A percentile compares a stretch with the other conserved stretches of the same genome.
These are phyloP conservation scores for Eupithecia pulchellata DNA, from an alignment of 2,888 invertebrate species.

Conservation along the genomic window DNA sequence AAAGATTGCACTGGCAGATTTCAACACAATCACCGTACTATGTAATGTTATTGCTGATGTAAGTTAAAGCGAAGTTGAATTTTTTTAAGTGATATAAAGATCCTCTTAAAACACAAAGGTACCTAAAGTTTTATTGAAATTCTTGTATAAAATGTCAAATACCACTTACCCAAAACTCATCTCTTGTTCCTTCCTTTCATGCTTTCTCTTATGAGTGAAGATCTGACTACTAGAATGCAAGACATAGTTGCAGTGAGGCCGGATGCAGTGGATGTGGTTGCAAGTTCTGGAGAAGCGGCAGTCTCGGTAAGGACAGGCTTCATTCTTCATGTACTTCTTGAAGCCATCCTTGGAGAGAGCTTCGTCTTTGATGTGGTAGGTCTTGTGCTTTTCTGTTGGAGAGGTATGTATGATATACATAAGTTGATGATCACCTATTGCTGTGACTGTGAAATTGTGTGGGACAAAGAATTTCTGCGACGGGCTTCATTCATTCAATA, in stretches of 20 bases:
- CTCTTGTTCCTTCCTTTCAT: slow-evolving; percentile 97
- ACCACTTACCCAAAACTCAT: slow-evolving; percentile 92
- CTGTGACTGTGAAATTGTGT: not conserved
- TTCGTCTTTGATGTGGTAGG: slow-evolving; percentile 98
- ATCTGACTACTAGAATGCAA: slow-evolving; percentile 98
- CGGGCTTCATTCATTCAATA: not conserved
- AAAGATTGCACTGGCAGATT: too few species aligned
- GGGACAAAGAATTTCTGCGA: not conserved
- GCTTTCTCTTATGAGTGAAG: slow-evolving; percentile 98
- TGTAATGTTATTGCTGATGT: too few species aligned
- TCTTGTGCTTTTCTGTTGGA: slow-evolving; percentile 97
- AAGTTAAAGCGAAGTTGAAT: too few species aligned
- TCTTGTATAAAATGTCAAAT: not conserved
- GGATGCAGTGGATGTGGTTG: slow-evolving; percentile 99
- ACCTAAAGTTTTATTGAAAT: not conserved
- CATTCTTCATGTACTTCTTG: slow-evolving; percentile 99
- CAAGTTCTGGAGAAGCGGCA: slow-evolving; percentile 97
- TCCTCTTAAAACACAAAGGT: too few species aligned
- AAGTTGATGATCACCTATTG: too few species aligned
- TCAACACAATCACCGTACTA: too few species aligned
- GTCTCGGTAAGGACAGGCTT: slow-evolving; percentile 95
- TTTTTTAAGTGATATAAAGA: too few species aligned
- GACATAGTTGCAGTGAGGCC: slow-evolving; percentile 97
- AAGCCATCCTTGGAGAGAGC: slow-evolving; percentile 97
- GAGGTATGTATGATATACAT: slow-evolving; percentile 40